Evolutionary conservation across 2,797 vertebrate species (phyloP), one percentile per base, ranked within the genome.

Genomic region (Onychomys arenicola): DNA sequence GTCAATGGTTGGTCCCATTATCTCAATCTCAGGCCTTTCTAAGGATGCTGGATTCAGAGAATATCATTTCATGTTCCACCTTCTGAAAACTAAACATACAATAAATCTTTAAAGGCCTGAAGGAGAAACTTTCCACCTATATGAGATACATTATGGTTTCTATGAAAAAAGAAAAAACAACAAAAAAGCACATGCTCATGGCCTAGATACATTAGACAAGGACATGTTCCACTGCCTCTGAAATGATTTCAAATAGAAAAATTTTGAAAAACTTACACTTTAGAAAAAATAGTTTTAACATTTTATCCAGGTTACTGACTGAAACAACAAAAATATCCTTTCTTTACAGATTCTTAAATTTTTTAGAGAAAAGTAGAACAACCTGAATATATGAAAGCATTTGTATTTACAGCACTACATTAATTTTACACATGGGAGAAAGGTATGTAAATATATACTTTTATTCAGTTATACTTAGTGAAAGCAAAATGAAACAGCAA

Each of bases 401-500:
- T 73, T 7, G 27, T 40, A 12, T 73, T 83, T 87, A 59, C 21
- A 77, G 0, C 1, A 52, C 85, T 4, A 69, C 4, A 32, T 83
- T 81, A 63, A 43, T 93, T 93, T 88, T 49, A 46, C 1, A 63
- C 23, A 69, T 27, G 5, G 11, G 21, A 2, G 3, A 83, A 67
- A 73, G 23, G 71, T 34, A 29, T 49, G 7, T 27, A 40, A 40
- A 2, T 77, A 40, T 69, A 83, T 91, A 37, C 52, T 88, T 14
- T 55, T 71, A 37, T 78, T 17, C 6, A 71, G 43, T 84, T 61
- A 13, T n/a, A 46, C 8, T 67, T 93, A 80, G 8, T 63, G 17
- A 27, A 82, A 43, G 49, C 32, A 93, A 95, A 87, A 67, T 92
- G 76, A 93, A 96, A 81, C 2, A 16, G 13, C 37, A 88, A 59